These are phyloP conservation scores for Scomber colias DNA, from an alignment of 2,113 vertebrate species.

Conservation along the genomic window DNA sequence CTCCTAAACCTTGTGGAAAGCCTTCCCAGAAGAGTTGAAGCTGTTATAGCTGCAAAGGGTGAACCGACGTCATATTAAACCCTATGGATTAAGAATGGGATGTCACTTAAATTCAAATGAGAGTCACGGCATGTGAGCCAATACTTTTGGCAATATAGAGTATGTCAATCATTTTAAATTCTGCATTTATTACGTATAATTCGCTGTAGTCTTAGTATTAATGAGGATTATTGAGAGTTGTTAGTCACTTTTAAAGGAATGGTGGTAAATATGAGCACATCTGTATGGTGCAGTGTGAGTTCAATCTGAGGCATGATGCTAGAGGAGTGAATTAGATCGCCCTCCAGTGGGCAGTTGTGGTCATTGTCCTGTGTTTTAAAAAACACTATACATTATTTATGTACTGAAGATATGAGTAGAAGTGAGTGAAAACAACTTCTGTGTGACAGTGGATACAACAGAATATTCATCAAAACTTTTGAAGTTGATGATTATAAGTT, in stretches of 20 bases:
- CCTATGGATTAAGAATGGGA: too few relatives aligned
- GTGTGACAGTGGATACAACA: background rate
- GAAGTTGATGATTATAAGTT: too few relatives aligned
- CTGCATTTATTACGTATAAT: background rate
- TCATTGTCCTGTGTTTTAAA: background rate
- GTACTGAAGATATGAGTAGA: background rate
- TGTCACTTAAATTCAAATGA: too few relatives aligned
- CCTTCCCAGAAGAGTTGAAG: too few relatives aligned
- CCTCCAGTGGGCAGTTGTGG: slow-evolving; percentile 63
- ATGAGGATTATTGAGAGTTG: background rate
- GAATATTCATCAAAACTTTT: background rate
- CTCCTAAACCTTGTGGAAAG: too few relatives aligned
- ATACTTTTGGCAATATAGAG: too few relatives aligned
- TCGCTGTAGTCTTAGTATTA: background rate
- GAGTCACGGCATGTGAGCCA: too few relatives aligned
- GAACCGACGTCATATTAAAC: too few relatives aligned
- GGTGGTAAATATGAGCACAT: background rate
- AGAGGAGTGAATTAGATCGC: slow-evolving; percentile 52
- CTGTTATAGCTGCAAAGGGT: too few relatives aligned
- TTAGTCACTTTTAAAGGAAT: slow-evolving; percentile 3
- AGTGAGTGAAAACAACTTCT: background rate
- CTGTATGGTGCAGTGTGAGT: background rate
- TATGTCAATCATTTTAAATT: background rate
- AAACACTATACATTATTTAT: background rate
- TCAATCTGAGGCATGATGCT: background rate